A percentile compares a stretch with the other conserved stretches of the same genome.
These are phyloP conservation scores for Frieseomelitta varia DNA, from an alignment of 1,140 invertebrate genomes.

Conservation along the genomic window DNA sequence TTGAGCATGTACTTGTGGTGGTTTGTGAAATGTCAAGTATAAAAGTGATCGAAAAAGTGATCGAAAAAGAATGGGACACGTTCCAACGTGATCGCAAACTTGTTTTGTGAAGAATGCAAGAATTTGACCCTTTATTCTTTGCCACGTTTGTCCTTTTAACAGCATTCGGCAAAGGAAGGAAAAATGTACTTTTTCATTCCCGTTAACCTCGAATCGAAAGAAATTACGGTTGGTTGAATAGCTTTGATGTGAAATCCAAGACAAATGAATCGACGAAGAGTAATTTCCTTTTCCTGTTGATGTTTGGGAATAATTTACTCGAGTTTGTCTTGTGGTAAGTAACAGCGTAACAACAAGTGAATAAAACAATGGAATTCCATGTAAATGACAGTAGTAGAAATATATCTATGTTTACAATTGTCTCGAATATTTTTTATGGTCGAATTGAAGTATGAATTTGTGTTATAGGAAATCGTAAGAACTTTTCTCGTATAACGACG, in stretches of 20 bases:
- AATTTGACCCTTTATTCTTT: conserved; percentile 18
- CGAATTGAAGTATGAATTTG: background rate
- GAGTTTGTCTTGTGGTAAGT: background rate
- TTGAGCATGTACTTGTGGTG: too few relatives aligned
- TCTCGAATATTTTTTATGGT: background rate
- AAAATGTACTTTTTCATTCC: conserved; percentile 1
- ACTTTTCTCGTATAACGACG: too few relatives aligned
- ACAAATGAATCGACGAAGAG: background rate
- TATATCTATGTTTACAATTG: background rate
- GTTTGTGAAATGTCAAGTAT: background rate
- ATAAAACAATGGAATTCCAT: background rate
- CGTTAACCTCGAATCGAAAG: background rate
- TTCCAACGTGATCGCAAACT: background rate
- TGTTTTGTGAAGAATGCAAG: background rate
- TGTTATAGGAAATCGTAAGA: too few relatives aligned
- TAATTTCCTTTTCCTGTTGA: background rate
- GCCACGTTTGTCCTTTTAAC: background rate
- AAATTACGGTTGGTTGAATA: background rate
- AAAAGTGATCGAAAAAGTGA: background rate
- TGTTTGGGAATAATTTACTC: background rate
- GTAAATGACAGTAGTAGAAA: background rate
- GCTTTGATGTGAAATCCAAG: background rate
- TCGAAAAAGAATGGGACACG: background rate
- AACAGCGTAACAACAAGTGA: background rate
- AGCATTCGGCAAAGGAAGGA: background rate